Evolutionary conservation across 1,140 invertebrate species (phyloP).

Genomic region (Reticulitermes speratus): DNA sequence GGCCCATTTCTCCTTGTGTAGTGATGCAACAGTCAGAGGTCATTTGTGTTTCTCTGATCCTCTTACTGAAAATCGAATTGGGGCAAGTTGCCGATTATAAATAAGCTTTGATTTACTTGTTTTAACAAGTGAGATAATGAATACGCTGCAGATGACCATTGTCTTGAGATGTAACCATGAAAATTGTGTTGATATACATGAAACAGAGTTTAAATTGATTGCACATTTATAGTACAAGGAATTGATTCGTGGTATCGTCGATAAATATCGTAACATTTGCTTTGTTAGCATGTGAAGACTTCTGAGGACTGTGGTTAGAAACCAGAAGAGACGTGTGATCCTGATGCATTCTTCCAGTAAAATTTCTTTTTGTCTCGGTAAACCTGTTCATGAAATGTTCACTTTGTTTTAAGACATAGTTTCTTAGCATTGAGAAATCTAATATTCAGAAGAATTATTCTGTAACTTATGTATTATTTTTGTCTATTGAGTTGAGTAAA

Average conservation of each 20-base stretch:
- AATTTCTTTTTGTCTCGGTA: neutral
- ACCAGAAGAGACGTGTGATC: neutral
- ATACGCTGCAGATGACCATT: neutral
- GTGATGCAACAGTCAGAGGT: neutral
- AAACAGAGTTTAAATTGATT: neutral
- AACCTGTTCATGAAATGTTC: neutral
- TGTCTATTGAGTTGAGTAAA: neutral
- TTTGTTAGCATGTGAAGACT: neutral
- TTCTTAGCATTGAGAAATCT: neutral
- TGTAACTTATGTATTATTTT: neutral
- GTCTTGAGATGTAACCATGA: too few species aligned
- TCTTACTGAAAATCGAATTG: conserved; percentile 7
- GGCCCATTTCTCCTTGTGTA: neutral
- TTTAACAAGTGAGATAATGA: neutral
- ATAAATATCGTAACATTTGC: neutral
- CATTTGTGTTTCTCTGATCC: neutral
- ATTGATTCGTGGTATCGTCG: neutral
- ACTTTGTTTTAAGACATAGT: conserved; percentile 11
- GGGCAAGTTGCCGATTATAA: neutral
- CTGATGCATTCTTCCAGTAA: conserved; percentile 2
- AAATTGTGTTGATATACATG: neutral
- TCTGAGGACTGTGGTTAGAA: neutral
- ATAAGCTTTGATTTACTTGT: neutral
- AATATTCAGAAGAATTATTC: neutral
- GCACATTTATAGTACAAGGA: neutral